Conservation (phyloP, 2,888 invertebrate species). For the Protonemura montana region DNA sequence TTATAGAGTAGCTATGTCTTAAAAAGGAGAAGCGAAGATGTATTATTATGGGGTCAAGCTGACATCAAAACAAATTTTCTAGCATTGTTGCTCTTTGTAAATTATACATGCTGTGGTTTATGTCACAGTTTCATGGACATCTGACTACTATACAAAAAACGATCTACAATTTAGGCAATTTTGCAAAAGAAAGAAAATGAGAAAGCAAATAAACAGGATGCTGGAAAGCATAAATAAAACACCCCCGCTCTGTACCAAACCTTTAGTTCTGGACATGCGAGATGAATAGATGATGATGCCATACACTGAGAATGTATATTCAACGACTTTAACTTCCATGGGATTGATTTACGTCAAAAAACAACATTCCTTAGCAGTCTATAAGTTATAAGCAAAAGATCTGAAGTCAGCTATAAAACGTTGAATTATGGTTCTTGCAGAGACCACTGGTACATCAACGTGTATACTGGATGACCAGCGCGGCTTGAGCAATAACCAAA, state of each 20-base stretch:
- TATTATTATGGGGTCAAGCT: no score
- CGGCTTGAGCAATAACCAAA: conserved; percentile 24
- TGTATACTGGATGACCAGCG: neutral
- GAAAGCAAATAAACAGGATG: neutral
- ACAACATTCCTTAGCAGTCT: conserved; percentile 46
- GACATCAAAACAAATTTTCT: no score
- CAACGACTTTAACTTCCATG: neutral
- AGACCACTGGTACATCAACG: conserved; percentile 20
- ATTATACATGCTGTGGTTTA: no score
- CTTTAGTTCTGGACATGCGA: neutral
- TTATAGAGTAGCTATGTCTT: neutral
- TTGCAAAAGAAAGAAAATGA: neutral
- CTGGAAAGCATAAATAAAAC: neutral
- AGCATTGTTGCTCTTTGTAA: no score
- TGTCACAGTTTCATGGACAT: no score
- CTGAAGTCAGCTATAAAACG: conserved; percentile 45
- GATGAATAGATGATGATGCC: conserved; percentile 14
- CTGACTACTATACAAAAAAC: no score
- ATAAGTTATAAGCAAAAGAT: conserved; percentile 22
- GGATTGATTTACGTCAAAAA: conserved; percentile 48
- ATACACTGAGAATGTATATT: neutral
- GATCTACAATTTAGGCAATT: neutral
- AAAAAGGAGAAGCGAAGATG: no score
- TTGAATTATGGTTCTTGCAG: conserved; percentile 46
- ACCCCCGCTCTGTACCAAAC: neutral